Evolutionary conservation across 2,888 invertebrate genomes (phyloP).

Genomic region (Julus scandinavius): DNA sequence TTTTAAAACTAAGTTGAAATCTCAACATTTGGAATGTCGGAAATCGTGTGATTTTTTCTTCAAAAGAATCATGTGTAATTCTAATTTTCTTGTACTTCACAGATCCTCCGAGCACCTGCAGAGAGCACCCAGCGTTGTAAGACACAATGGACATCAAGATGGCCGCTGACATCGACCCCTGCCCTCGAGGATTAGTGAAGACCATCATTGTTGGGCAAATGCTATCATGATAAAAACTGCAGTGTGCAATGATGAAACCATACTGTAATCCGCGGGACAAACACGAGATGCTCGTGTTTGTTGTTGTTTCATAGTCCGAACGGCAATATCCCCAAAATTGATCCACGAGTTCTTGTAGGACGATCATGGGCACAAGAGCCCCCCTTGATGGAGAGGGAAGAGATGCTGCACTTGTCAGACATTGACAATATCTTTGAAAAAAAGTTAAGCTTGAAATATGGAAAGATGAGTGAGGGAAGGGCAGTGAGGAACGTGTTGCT

Average conservation of each 20-base stretch:
- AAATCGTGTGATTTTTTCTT: no score
- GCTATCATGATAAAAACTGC: background rate
- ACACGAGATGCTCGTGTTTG: background rate
- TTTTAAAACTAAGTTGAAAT: no score
- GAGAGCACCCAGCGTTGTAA: background rate
- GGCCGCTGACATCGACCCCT: background rate
- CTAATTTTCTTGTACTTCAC: background rate
- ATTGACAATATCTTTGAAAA: background rate
- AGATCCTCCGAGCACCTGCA: background rate
- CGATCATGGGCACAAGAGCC: background rate
- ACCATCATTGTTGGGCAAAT: background rate
- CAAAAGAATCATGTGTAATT: no score
- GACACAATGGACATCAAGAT: background rate
- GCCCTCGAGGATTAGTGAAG: background rate
- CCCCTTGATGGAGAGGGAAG: background rate
- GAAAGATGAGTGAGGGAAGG: slow-evolving; percentile 43
- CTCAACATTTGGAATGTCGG: no score
- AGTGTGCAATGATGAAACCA: background rate
- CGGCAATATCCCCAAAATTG: background rate
- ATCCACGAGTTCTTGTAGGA: background rate
- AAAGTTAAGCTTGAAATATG: slow-evolving; percentile 40
- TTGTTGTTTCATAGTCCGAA: background rate
- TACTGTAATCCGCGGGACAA: background rate
- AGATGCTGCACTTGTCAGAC: slow-evolving; percentile 17
- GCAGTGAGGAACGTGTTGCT: background rate